Evolutionary conservation across 2,113 vertebrate species (phyloP).

Genomic region (Trichomycterus rosablanca): DNA sequence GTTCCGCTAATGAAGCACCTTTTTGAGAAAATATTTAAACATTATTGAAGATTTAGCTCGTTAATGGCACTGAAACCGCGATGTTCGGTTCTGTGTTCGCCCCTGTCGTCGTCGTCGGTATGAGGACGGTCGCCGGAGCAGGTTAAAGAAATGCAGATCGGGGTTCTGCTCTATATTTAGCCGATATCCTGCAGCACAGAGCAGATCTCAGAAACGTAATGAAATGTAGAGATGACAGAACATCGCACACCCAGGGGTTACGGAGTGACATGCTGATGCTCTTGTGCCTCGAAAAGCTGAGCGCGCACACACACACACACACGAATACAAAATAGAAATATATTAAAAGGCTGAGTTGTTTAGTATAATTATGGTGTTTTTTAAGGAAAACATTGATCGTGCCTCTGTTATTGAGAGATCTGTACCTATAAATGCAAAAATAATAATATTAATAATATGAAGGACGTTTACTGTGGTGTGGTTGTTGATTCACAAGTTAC

Average conservation of each 20-base stretch:
- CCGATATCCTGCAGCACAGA: constrained; percentile 59
- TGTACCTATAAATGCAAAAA: neutral
- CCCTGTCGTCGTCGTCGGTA: neutral
- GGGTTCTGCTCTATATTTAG: constrained; percentile 70
- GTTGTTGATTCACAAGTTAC: neutral
- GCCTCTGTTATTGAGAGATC: constrained; percentile 3
- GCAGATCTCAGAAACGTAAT: constrained; percentile 64
- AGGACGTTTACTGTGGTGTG: too few relatives aligned
- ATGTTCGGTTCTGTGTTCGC: neutral
- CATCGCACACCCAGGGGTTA: constrained; percentile 65
- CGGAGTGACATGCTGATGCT: constrained; percentile 66
- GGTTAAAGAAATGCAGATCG: constrained; percentile 56
- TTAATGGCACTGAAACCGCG: neutral
- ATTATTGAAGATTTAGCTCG: neutral
- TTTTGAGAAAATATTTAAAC: neutral
- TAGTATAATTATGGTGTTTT: neutral
- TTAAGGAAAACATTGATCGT: neutral
- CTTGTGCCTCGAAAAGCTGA: constrained; percentile 55
- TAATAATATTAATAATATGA: too few relatives aligned
- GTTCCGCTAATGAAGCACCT: constrained; percentile 52
- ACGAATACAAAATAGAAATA: too few relatives aligned
- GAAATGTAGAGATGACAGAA: constrained; percentile 70
- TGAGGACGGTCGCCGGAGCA: constrained; percentile 45
- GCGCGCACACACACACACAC: constrained; percentile 38
- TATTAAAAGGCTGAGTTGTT: constrained; percentile 29